Percentiles rank a stretch among this genome's conserved stretches.
Evolutionary conservation across 2,888 invertebrate species (phyloP).

Genomic region (Noctua janthina): DNA sequence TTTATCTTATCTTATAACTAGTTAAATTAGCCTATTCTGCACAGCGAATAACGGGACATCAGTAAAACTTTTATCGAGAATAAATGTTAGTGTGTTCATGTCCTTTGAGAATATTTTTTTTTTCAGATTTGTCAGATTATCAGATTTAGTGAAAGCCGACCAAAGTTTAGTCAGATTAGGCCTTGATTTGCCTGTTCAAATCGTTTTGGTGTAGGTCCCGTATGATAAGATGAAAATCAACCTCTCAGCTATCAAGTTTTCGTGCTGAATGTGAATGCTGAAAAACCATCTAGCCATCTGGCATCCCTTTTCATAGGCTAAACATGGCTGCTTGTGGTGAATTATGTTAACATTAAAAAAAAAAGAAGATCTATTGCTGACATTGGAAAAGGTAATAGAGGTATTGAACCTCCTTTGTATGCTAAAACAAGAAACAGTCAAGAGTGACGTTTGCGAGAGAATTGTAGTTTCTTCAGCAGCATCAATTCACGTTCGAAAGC

Average conservation of each 20-base stretch:
- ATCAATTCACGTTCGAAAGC: slow-evolving; percentile 16
- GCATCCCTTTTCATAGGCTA: neutral
- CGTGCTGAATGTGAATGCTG: neutral
- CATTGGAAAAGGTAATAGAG: neutral
- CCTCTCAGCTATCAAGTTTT: neutral
- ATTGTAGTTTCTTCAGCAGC: neutral
- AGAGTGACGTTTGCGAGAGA: slow-evolving; percentile 6
- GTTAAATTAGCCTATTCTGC: too few species aligned
- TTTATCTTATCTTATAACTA: too few species aligned
- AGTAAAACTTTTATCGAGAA: neutral
- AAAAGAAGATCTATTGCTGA: neutral
- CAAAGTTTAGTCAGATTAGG: neutral
- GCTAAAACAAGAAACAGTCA: slow-evolving; percentile 5
- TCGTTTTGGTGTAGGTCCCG: neutral
- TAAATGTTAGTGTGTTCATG: neutral
- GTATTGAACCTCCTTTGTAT: neutral
- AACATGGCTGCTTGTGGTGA: neutral
- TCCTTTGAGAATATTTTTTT: neutral
- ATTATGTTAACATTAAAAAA: neutral
- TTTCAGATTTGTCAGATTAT: neutral
- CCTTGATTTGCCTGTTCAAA: neutral
- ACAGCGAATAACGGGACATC: neutral
- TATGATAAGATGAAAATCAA: neutral
- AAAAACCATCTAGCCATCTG: neutral
- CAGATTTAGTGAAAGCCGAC: neutral